Evolutionary conservation across 1,140 invertebrate species (phyloP), one percentile per base, ranked within the genome.

Genomic region (Tribolium madens): DNA sequence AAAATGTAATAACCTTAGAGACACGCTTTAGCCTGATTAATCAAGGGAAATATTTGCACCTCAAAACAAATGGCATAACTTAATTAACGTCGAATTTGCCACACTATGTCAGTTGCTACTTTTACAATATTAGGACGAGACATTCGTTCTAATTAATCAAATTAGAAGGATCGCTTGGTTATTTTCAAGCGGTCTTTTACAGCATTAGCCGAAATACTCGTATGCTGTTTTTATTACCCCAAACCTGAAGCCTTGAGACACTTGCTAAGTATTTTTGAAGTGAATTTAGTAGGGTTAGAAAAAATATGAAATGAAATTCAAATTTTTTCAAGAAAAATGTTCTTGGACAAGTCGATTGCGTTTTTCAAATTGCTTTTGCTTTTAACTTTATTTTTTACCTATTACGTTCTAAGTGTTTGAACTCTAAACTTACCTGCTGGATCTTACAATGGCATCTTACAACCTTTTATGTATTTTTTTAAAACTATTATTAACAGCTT

Each of bases 111-210:
- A 26, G 26, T 33, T 64, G 57, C 57, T 64, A 64, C 57, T 64
- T 64, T 64, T 64, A 42, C 57, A 36, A 13, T 33, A 64, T 64
- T 64, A 33, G 21, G 26, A 64, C 18, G n/a, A 64, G 57, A 64
- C 57, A 64, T 64, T 64, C 57, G 57, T 64, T 64, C 57, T 64
- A 64, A 64, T 64, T 64, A 64, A 64, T 64, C 57, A 15, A 64
- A 64, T 64, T 64, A 64, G 57, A 12, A 33, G 21, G 26, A 36
- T 64, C 26, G 57, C 12, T 64, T 13, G 57, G 57, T 33, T 36
- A 33, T 33, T 64, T 64, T 64, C 21, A 33, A 64, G 57, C 21
- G 26, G 21, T 10, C 21, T 33, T 64, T 64, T 64, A 64, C 36
- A 26, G n/a, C 26, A 64, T 64, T 64, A 64, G 21, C 26, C 31